These are phyloP conservation scores for Schlechtendalia chinensis DNA, from an alignment of 1,140 invertebrate genomes.

Conservation along the genomic window DNA sequence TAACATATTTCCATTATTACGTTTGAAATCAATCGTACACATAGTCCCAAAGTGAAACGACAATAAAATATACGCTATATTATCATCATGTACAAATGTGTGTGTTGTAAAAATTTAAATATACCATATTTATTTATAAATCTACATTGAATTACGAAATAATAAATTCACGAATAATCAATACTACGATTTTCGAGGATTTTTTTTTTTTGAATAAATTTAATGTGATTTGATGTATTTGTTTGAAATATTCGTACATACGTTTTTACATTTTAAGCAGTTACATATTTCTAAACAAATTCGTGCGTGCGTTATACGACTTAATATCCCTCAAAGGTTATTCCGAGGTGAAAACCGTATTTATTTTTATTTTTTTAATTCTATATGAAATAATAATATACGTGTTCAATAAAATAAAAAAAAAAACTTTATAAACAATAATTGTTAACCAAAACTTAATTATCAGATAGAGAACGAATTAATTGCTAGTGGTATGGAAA, in stretches of 20 bases:
- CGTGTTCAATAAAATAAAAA: background rate
- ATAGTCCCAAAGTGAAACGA: too few species aligned
- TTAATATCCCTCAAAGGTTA: background rate
- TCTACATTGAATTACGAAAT: too few species aligned
- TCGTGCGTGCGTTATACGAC: background rate
- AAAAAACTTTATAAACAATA: constrained; percentile 14
- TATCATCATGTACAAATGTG: too few species aligned
- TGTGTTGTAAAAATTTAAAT: too few species aligned
- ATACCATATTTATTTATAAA: too few species aligned
- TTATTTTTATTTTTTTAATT: constrained; percentile 9
- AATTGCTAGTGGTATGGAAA: background rate
- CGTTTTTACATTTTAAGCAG: too few species aligned
- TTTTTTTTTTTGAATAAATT: too few species aligned
- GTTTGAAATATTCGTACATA: too few species aligned
- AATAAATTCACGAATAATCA: too few species aligned
- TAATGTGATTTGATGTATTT: too few species aligned
- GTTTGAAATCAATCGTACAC: background rate
- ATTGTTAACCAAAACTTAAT: constrained; percentile 10
- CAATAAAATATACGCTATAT: too few species aligned
- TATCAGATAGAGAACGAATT: background rate
- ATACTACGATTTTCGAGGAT: too few species aligned
- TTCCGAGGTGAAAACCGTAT: background rate
- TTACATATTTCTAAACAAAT: background rate
- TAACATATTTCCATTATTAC: background rate
- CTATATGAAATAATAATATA: background rate